Base-by-base conservation (phyloP, 2,797 vertebrate genomes). In the Gadopsis marmoratus region DNA sequence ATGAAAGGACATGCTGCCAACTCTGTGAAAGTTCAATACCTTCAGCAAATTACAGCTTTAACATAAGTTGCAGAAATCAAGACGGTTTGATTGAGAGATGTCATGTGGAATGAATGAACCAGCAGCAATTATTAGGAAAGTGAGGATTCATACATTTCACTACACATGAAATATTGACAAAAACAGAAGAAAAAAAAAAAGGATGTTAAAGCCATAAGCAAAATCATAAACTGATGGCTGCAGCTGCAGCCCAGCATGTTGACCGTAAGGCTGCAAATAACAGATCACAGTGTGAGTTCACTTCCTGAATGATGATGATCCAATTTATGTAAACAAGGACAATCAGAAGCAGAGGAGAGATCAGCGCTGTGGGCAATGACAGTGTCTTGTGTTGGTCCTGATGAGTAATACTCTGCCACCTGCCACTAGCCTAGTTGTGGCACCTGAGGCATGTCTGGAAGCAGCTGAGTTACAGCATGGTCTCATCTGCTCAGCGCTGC, bases 321-420 rank as follows among this genome's bases (percentile, higher is more conserved):
- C 75, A 84, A 79, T 75, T 74, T 80, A 85, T 79, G 71, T 85
- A 90, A 89, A 90, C 88, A 88, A 91, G 84, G 83, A 63, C 84
- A 86, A 90, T 89, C 76, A 84, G 69, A 62, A 31, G 73, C 50
- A 74, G 71, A 76, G 21, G 79, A 88, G 83, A 66, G 83, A 87
- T 74, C 67, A 78, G 81, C 82, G 86, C 89, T 79, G 74, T 64
- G 73, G 83, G 71, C 76, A 82, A 72, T 74, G 77, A 84, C 77
- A 61, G 16, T 51, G 71, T 68, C 74, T 78, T 82, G 73, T 82
- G 77, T 81, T 85, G 64, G 81, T 70, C 76, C 62, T 61, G 59
- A 69, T 89, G 84, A 82, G 89, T 77, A 76, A 91, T 82, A 81
- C 78, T 64, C 48, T 56, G 71, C 84, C 85, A 91, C 90, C 87